Evolutionary conservation across 2,888 invertebrate species (phyloP).

Genomic region (Anarsia innoxiella): DNA sequence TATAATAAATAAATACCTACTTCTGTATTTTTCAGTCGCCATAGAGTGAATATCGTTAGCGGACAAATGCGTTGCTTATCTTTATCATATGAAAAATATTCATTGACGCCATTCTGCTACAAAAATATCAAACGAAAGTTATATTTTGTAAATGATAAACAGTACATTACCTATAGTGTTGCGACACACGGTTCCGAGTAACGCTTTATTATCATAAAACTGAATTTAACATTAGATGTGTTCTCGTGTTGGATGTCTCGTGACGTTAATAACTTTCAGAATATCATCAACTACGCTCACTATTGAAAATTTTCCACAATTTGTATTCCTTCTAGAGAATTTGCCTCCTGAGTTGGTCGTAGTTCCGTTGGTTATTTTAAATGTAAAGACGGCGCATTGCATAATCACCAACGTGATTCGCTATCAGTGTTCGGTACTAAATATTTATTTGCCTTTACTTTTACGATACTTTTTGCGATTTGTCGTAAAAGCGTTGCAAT

Average conservation of each 20-base stretch:
- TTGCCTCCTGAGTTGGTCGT: slow-evolving; percentile 54
- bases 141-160: neutral
- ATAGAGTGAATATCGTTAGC: too few species aligned
- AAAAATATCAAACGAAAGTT: neutral
- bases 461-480: slow-evolving; percentile 46
- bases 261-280: slow-evolving; percentile 28
- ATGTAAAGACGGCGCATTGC: slow-evolving; percentile 68
- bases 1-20: too few species aligned
- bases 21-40: too few species aligned
- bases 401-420: slow-evolving; percentile 69
- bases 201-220: slow-evolving; percentile 4
- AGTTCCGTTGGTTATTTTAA: slow-evolving; percentile 67
- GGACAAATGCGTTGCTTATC: too few species aligned
- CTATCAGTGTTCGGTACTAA: slow-evolving; percentile 65
- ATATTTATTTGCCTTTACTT: slow-evolving; percentile 61
- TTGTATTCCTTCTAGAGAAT: slow-evolving; percentile 68
- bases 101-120: neutral
- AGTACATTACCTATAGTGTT: neutral
- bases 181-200: neutral
- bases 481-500: slow-evolving; percentile 42
- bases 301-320: slow-evolving; percentile 66
- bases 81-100: neutral
- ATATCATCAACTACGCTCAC: slow-evolving; percentile 45
- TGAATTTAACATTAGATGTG: slow-evolving; percentile 4
- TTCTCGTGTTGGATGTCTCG: slow-evolving; percentile 3